These are phyloP conservation scores for Xylota sylvarum DNA, from an alignment of 2,888 invertebrate species.

Conservation along the genomic window DNA sequence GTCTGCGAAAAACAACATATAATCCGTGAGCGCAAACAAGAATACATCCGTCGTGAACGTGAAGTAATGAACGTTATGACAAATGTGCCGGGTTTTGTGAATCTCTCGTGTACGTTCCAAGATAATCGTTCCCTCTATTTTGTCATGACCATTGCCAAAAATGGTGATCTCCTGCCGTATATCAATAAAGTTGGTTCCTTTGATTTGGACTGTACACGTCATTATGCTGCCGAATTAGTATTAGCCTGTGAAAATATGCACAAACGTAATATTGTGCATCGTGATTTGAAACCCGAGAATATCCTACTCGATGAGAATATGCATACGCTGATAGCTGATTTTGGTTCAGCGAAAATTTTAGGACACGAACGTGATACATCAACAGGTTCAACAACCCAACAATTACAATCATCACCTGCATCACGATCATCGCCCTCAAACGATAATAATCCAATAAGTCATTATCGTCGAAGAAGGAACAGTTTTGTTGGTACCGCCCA, in stretches of 20 bases:
- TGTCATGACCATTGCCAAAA: slow-evolving; percentile 96
- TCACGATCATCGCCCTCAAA: slow-evolving; percentile 43
- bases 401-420: slow-evolving; percentile 41
- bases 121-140: slow-evolving; percentile 96
- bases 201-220: slow-evolving; percentile 94
- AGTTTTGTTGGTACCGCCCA: slow-evolving; percentile 99
- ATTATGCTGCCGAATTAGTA: slow-evolving; percentile 97
- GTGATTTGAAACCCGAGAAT: slow-evolving; percentile 98
- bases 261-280: slow-evolving; percentile 94
- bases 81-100: slow-evolving; percentile 94
- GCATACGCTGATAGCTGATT: slow-evolving; percentile 98
- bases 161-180: slow-evolving; percentile 96
- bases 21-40: slow-evolving; percentile 95
- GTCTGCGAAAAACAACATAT: slow-evolving; percentile 98
- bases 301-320: slow-evolving; percentile 97
- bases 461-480: slow-evolving; percentile 86
- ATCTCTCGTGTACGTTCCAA: slow-evolving; percentile 98
- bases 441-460: slow-evolving; percentile 78
- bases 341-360: slow-evolving; percentile 97
- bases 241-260: slow-evolving; percentile 97
- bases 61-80: slow-evolving; percentile 95
- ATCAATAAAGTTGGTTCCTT: slow-evolving; percentile 96
- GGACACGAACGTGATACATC: slow-evolving; percentile 79
- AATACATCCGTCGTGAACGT: slow-evolving; percentile 97
- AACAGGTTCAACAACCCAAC: slow-evolving; percentile 22